These are phyloP conservation scores for Tiliqua scincoides DNA, from an alignment of 2,113 vertebrate species.

Conservation along the genomic window DNA sequence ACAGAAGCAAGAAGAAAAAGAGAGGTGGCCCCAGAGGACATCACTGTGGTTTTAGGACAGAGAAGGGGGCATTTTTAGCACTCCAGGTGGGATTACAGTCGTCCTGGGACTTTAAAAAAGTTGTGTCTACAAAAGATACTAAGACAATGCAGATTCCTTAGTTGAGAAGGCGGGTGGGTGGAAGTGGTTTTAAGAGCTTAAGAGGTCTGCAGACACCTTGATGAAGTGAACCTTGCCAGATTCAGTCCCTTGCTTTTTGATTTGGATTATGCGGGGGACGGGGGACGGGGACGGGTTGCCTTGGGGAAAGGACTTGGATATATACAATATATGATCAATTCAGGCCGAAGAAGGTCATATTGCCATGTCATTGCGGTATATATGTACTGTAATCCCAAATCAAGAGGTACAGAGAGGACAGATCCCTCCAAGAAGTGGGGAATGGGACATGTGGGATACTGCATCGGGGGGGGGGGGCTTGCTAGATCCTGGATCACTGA, in stretches of 20 bases:
- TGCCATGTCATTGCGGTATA: no score
- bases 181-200: background rate
- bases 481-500: background rate
- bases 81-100: background rate
- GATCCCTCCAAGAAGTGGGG: background rate
- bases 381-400: background rate
- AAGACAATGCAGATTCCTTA: background rate
- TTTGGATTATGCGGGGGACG: background rate
- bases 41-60: background rate
- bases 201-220: background rate
- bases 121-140: background rate
- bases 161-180: fast-evolving
- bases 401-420: background rate
- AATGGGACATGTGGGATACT: background rate
- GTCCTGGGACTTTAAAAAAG: background rate
- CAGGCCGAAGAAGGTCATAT: background rate
- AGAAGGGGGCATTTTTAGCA: background rate
- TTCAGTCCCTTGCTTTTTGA: background rate
- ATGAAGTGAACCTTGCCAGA: background rate
- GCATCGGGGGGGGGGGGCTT: background rate
- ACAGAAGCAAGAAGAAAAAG: background rate
- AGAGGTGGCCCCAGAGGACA: background rate
- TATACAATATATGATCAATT: background rate
- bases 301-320: background rate
- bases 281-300: background rate